Evolutionary conservation across 2,888 invertebrate species (phyloP).

Genomic region (Caprella mutica): DNA sequence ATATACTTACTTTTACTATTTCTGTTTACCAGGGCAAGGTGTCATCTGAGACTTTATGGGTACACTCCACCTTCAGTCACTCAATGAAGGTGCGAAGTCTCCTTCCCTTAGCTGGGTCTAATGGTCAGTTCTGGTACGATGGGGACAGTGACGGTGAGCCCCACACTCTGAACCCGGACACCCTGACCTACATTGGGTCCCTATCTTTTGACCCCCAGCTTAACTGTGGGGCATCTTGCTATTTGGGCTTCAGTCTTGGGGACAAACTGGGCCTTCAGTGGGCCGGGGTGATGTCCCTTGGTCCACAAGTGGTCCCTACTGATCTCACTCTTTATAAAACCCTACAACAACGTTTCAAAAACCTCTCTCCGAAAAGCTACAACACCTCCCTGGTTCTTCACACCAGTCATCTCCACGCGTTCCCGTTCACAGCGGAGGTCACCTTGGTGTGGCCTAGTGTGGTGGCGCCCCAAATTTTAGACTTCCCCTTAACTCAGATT

Average conservation of each 20-base stretch:
- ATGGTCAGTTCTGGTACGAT: conserved; percentile 50
- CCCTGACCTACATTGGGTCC: conserved; percentile 46
- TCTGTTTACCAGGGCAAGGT: conserved; percentile 56
- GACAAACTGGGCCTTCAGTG: conserved; percentile 54
- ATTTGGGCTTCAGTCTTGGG: conserved; percentile 58
- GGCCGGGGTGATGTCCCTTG: conserved; percentile 53
- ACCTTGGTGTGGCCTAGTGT: conserved; percentile 24
- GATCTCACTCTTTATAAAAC: conserved; percentile 56
- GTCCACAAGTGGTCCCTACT: conserved; percentile 55
- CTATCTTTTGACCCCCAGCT: conserved; percentile 58
- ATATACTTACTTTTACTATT: background rate
- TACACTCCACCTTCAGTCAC: conserved; percentile 68
- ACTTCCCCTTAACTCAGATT: conserved; percentile 62
- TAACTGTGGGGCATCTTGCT: conserved; percentile 61
- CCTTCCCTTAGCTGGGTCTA: conserved; percentile 49
- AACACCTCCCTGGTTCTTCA: conserved; percentile 64
- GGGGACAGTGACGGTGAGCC: conserved; percentile 43
- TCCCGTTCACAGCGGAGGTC: conserved; percentile 49
- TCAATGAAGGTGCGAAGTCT: conserved; percentile 64
- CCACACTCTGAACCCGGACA: conserved; percentile 44
- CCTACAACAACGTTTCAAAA: conserved; percentile 51
- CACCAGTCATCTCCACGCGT: conserved; percentile 56
- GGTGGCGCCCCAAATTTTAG: conserved; percentile 41
- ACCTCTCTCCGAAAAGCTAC: conserved; percentile 45
- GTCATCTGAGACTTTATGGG: conserved; percentile 60